phyloP scores from a whole-genome alignment of 1,140 invertebrate species.

The Campoletis sonorensis region DNA sequence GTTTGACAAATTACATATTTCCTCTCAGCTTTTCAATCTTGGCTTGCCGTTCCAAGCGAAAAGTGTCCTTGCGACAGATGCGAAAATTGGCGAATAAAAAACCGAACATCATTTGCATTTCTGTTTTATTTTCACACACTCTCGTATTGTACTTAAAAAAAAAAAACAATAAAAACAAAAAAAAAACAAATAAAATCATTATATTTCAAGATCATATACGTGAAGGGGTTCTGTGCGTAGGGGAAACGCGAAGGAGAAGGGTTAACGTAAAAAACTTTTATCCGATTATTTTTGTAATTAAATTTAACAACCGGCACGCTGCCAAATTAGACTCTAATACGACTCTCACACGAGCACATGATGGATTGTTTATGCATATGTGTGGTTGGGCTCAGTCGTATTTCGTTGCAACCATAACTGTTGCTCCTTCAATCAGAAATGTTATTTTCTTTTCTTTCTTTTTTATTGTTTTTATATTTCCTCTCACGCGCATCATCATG shows the following conservation, averaged over 20 bases:
- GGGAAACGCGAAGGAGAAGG: not conserved
- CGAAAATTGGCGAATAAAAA: constrained; percentile 30
- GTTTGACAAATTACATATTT: constrained; percentile 53
- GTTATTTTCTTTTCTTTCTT: no score
- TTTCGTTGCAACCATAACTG: not conserved
- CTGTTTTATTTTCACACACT: not conserved
- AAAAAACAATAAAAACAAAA: no score
- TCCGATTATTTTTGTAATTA: constrained; percentile 72
- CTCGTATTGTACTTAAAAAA: not conserved
- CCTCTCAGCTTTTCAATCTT: constrained; percentile 1
- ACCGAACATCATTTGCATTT: not conserved
- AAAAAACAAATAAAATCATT: no score
- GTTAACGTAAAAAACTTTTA: constrained; percentile 57
- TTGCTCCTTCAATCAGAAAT: constrained; percentile 17
- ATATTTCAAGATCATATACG: not conserved
- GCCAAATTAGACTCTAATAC: constrained; percentile 75
- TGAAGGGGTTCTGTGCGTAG: not conserved
- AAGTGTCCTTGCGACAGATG: constrained; percentile 13
- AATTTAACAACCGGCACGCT: constrained; percentile 73
- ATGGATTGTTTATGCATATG: not conserved
- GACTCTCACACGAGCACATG: constrained; percentile 20
- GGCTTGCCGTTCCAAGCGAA: not conserved
- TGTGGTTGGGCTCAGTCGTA: not conserved
- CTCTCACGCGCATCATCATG: constrained; percentile 31
- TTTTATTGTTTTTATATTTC: constrained; percentile 40